Evolutionary conservation across 2,113 vertebrate species (phyloP), one percentile per base, ranked within the genome.

Genomic region (Cyprinodon variegatus): DNA sequence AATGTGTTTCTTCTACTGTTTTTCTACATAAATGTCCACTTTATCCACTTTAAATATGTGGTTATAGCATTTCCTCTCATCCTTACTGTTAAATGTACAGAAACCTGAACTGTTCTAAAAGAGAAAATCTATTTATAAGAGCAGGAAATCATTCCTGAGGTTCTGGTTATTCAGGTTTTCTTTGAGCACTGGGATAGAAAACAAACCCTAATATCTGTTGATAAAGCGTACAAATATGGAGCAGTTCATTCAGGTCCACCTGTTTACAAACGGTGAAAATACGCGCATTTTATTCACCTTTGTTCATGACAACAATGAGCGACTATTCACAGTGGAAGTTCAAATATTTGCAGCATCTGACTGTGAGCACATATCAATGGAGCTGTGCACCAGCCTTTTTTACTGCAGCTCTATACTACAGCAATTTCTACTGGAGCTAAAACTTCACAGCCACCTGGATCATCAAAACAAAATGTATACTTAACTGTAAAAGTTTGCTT

Each of bases 291-390:
- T 53, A 53, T 20, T 53, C 7, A 7, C 43, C 57, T n/a, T 15
- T 22, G 48, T 60, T 65, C 17, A 17, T 5, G 40, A 70, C 69
- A 36, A 39, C 9, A 4, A 74, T 77, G 41, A 60, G 15, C 50
- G 50, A 53, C 4, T 40, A 13, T 67, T 83, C 53, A 70, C 8
- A 37, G 11, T 20, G n/a, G 17, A 59, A 68, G 68, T 46, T 60
- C 10, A 82, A 84, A 78, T n/a, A 15, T 65, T 36, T 59, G 59
- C 65, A 41, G 39, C 41, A 66, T 57, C 46, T 65, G 59, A 76
- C 46, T n/a, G 5, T 12, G 59, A 69, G 53, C 4, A 65, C 13
- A 80, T 12, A 50, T 77, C 11, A 45, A 68, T 2, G 9, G n/a
- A 78, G 72, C 3, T 46, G 10, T 45, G 29, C 29, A 29, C 29